Conservation (phyloP, 2,888 invertebrate species). For the Zygogramma bicolorata region DNA sequence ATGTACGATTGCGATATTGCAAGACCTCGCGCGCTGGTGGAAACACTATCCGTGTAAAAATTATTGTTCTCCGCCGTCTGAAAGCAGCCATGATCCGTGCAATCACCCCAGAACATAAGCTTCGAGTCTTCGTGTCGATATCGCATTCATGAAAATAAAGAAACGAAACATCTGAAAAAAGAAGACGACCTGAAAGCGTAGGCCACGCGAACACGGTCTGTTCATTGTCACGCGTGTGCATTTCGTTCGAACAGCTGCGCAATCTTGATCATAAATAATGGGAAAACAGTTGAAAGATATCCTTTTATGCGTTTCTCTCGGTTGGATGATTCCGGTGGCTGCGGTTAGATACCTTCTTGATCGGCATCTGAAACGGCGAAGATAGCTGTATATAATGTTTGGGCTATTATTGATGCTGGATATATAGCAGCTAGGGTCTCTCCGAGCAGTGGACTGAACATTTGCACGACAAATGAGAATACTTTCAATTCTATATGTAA, state of each 20-base stretch:
- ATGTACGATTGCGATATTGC: not conserved
- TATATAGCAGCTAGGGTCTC: not conserved
- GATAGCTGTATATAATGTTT: slow-evolving; percentile 48
- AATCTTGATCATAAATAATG: slow-evolving; percentile 60
- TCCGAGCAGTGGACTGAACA: not conserved
- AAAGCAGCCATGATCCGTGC: slow-evolving; percentile 12
- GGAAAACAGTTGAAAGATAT: slow-evolving; percentile 59
- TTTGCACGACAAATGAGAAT: not conserved
- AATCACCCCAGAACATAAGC: not conserved
- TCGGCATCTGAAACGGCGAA: slow-evolving; percentile 49
- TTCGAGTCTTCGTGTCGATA: not conserved
- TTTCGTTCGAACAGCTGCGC: slow-evolving; percentile 55
- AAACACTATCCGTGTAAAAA: not conserved
- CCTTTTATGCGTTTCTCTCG: slow-evolving; percentile 59
- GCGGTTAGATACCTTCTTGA: slow-evolving; percentile 55
- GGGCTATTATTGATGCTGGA: slow-evolving; percentile 6
- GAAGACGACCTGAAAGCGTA: slow-evolving; percentile 38
- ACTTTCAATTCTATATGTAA: no score
- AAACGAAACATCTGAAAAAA: slow-evolving; percentile 22
- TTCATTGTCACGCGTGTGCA: slow-evolving; percentile 53
- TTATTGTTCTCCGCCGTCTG: not conserved
- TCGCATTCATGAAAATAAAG: not conserved
- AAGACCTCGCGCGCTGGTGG: not conserved
- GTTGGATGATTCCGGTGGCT: slow-evolving; percentile 54
- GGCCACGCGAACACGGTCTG: slow-evolving; percentile 47